Evolutionary conservation across 2,113 vertebrate genomes (phyloP), one percentile per base, ranked within the genome.

Genomic region (Hemichromis elongatus): DNA sequence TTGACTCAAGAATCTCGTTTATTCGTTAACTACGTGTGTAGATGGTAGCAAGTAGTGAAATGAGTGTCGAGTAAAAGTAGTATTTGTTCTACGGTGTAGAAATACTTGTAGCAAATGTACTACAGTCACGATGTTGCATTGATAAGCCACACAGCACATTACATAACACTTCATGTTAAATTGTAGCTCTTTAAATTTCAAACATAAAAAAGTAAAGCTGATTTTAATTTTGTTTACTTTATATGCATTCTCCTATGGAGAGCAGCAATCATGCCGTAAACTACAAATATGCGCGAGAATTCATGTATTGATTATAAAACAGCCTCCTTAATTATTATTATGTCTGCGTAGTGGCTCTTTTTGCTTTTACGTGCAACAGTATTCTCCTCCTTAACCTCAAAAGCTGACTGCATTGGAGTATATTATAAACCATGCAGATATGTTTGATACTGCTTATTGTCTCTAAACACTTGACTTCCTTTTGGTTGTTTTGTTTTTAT

Each of bases 261-360:
- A n/a, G 24, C 24, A 30, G 3, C 10, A 30, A 10, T 75, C 45
- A 50, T 52, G n/a, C 16, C 37, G 8, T 45, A 68, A 68, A 24
- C 37, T 47, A 11, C 14, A 19, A 50, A 28, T 47, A 73, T 28
- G 42, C 68, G 16, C 2, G 9, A 47, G 26, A 28, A 47, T 73
- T 73, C 18, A 26, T 28, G 68, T 24, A 24, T 73, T 30, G 24
- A 47, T 45, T 73, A 47, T 47, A 73, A 73, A 73, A 16, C 68
- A 12, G 9, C 40, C 24, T 28, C 1, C 28, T 30, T 47, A 50
- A 19, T 73, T 28, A 73, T 73, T 47, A 73, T 42, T 73, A 47
- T 73, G 24, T 73, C 14, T 73, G 40, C 14, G 5, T 47, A 73
- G 24, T 73, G 14, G 3, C 45, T 0, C 0, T 1, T 24, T 52